Evolutionary conservation across 2,888 invertebrate genomes (phyloP), one percentile per base, ranked within the genome.

Genomic region (Poecilobothrus nobilitatus): DNA sequence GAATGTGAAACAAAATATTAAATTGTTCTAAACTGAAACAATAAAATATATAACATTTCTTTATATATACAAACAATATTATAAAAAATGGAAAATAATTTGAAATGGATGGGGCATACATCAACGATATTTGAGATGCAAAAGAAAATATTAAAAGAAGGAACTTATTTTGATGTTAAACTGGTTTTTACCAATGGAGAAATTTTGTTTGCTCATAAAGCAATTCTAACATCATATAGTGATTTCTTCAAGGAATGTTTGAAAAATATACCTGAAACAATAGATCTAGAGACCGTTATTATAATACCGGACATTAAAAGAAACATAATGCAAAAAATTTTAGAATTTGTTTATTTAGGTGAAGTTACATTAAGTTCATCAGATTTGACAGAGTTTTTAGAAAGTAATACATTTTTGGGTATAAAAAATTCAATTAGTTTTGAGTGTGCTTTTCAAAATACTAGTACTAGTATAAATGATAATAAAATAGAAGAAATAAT

Each of bases 51-150:
- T 53, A 53, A 53, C 18, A 68, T 67, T 37, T 65, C 41, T 10
- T 65, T 66, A 41, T 33, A 67, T 18, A 34, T 68, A 68, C 20
- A 66, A 21, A n/a, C 20, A 34, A 65, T 66, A 63, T 33, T 33
- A 3, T 41, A 66, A 22, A 74, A 68, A 68, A 76, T 78, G 80
- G 53, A 53, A 53, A 80, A 81, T 75, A 76, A 80, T 69, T 74
- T 81, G 20, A 81, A 80, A 74, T 81, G 81, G 81, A 80, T 81
- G 79, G 80, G 81, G 33, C 81, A 81, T 74, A 76, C 79, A 70
- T 75, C 76, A 68, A 80, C 80, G 62, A 78, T 81, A 67, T 77
- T 81, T 71, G 80, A 81, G 69, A 78, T 81, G 63, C 81, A 81
- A 70, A 77, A 78, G 67, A 73, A 74, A 66, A 73, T 81, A 15